These are phyloP conservation scores for Proales similis DNA, from an alignment of 1,140 invertebrate genomes.

Conservation along the genomic window DNA sequence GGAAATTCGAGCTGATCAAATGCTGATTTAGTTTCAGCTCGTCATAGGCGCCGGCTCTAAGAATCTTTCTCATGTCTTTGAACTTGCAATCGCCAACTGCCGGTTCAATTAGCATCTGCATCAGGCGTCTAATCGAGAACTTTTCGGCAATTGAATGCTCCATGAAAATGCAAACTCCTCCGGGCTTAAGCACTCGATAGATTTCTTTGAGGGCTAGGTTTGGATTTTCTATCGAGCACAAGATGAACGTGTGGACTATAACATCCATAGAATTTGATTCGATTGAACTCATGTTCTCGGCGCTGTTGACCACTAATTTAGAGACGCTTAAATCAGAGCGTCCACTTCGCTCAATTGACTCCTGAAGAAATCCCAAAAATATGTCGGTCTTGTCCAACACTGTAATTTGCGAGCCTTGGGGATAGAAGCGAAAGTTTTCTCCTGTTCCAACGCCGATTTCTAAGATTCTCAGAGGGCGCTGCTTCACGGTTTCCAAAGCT, in stretches of 20 bases:
- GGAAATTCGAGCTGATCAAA: neutral
- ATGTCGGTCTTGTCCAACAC: constrained; percentile 23
- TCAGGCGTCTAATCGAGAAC: neutral
- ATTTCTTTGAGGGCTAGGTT: constrained; percentile 3
- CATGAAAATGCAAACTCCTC: constrained; percentile 30
- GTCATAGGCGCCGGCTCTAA: constrained; percentile 7
- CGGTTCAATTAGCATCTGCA: neutral
- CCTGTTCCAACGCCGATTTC: constrained; percentile 31
- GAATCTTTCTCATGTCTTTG: constrained; percentile 12
- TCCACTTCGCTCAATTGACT: constrained; percentile 33
- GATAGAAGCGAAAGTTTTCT: constrained; percentile 30
- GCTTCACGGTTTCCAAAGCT: neutral
- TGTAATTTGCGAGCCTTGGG: constrained; percentile 9
- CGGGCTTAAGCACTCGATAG: constrained; percentile 25
- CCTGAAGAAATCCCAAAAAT: constrained; percentile 15
- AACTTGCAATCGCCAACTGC: constrained; percentile 4
- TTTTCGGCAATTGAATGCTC: constrained; percentile 30
- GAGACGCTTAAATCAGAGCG: constrained; percentile 9
- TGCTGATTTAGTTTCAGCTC: neutral
- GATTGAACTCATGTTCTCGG: constrained; percentile 31
- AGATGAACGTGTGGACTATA: constrained; percentile 12
- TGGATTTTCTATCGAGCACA: constrained; percentile 16
- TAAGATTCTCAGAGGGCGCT: constrained; percentile 10
- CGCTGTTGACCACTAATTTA: constrained; percentile 9
- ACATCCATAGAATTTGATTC: constrained; percentile 21